Evolutionary conservation across 2,888 invertebrate species (phyloP).

Genomic region (Drosophila kambysellisi): DNA sequence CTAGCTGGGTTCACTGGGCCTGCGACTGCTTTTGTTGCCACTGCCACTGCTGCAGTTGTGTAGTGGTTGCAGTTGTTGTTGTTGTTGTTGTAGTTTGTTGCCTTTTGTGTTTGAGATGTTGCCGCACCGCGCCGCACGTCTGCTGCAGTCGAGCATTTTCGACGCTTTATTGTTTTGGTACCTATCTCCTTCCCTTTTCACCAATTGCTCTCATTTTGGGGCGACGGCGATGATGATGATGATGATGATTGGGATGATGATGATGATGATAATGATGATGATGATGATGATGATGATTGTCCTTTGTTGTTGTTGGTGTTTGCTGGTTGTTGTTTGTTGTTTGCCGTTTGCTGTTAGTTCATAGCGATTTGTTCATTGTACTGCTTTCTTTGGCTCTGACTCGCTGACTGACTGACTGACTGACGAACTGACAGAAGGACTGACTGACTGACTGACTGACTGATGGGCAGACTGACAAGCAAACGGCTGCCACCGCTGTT

Average conservation of each 20-base stretch:
- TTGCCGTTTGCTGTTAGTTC: conserved; percentile 33
- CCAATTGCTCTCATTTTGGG: conserved; percentile 9
- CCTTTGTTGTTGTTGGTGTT: conserved; percentile 26
- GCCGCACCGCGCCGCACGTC: conserved; percentile 24
- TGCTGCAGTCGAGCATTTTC: conserved; percentile 29
- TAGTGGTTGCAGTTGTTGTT: conserved; percentile 11
- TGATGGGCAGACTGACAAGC: conserved; percentile 17
- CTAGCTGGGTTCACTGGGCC: conserved; percentile 31
- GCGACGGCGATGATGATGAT: conserved; percentile 9
- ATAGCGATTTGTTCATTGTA: conserved; percentile 49
- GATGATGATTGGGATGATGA: conserved; percentile 12
- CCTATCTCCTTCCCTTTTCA: not conserved
- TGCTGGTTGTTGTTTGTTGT: conserved; percentile 28
- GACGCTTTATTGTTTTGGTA: conserved; percentile 41
- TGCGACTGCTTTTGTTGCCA: conserved; percentile 34
- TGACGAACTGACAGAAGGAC: conserved; percentile 29
- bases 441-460: conserved; percentile 39
- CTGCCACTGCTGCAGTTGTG: conserved; percentile 9
- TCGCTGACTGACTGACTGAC: conserved; percentile 30
- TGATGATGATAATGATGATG: conserved; percentile 16
- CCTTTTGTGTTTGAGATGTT: conserved; percentile 57
- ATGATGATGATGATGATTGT: conserved; percentile 21
- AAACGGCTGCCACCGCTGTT: conserved; percentile 20
- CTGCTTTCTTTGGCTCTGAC: conserved; percentile 37
- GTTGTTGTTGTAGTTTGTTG: conserved; percentile 32